Conservation (phyloP, 1,140 invertebrate genomes). For the Acromyrmex echinatior region DNA sequence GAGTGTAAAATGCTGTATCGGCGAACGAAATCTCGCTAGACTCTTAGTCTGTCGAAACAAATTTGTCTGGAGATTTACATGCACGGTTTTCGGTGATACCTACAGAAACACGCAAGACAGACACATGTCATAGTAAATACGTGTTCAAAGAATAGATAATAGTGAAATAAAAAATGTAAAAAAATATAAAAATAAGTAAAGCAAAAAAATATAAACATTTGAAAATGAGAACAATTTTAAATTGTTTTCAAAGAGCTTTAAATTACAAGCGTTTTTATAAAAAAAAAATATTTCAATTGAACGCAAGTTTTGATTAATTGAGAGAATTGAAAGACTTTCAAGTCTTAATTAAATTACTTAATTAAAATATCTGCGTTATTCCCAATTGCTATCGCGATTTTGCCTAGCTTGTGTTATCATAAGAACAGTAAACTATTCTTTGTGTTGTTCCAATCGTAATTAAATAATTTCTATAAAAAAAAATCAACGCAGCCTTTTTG, state of each 20-base stretch:
- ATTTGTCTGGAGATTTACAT: constrained; percentile 69
- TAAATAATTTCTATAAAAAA: constrained; percentile 31
- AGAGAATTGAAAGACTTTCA: constrained; percentile 2
- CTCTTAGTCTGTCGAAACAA: constrained; percentile 66
- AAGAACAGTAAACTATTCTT: neutral
- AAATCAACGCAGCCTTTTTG: neutral
- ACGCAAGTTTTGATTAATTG: neutral
- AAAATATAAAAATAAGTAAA: neutral
- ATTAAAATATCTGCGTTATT: constrained; percentile 8
- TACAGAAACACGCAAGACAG: neutral
- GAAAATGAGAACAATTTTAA: neutral
- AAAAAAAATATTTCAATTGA: neutral
- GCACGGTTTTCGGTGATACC: constrained; percentile 11
- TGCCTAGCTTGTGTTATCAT: neutral
- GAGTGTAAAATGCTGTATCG: constrained; percentile 81
- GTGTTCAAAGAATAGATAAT: neutral
- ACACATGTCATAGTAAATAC: neutral
- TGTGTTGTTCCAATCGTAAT: neutral
- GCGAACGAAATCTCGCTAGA: constrained; percentile 72
- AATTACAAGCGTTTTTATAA: neutral
- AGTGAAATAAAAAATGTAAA: neutral
- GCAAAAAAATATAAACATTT: neutral
- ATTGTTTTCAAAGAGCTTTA: neutral
- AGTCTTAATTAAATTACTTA: constrained; percentile 15
- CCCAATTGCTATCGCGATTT: neutral